Evolutionary conservation across 23 tunicate species (phyloP), one percentile per base, ranked within the genome.

Genomic region (Oikopleura dioica): DNA sequence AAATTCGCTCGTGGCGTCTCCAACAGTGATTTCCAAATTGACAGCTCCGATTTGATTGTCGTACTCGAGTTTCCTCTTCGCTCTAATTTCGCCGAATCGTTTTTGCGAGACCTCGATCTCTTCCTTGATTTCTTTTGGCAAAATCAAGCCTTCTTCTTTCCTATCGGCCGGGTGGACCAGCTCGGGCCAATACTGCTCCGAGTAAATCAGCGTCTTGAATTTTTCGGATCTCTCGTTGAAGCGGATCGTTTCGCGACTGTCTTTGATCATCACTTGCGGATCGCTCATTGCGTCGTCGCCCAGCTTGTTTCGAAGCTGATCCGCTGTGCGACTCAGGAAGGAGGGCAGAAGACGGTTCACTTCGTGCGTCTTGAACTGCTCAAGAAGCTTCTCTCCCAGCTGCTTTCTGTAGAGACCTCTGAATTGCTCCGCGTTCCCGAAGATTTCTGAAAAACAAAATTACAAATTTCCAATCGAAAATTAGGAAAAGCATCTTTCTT

Each of bases 181-280:
- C 5, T 23, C 29, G 16, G 72, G 72, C 72, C 72, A 63, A 63
- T 12, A 63, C 26, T 63, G 72, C 30, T 63, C 72, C 32, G 72
- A 63, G 33, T 63, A 63, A 63, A 63, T 31, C 33, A 16, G 16
- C 9, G 16, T 9, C 9, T n/a, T n/a, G n/a, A n/a, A n/a, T n/a
- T n/a, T n/a, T n/a, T n/a, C n/a, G n/a, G n/a, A n/a, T n/a, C n/a
- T n/a, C n/a, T n/a, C n/a, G n/a, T n/a, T n/a, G n/a, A n/a, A n/a
- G n/a, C n/a, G n/a, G n/a, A n/a, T n/a, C n/a, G n/a, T n/a, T n/a
- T n/a, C n/a, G n/a, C n/a, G n/a, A n/a, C n/a, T n/a, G n/a, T n/a
- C 72, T 63, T 63, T 63, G 2, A 63, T 63, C 72, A 63, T 63
- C 4, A 63, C 72, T 63, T 63, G 72, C 33, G 72, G 30, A 2